Conservation (phyloP, 2,797 vertebrate genomes). For the Avahi laniger region DNA sequence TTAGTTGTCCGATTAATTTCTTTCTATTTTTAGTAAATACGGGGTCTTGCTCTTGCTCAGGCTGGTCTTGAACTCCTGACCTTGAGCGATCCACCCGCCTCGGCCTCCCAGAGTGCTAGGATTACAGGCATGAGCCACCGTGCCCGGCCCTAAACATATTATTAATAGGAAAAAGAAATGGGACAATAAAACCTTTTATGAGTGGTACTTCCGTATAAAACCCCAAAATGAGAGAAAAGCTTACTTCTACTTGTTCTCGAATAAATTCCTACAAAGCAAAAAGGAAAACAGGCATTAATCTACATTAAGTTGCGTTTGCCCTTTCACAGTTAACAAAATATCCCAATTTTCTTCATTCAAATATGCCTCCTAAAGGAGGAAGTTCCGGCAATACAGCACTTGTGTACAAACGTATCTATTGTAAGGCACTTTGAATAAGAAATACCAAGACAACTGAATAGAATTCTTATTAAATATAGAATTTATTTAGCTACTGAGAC, state of each 20-base stretch:
- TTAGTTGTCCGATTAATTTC: no score
- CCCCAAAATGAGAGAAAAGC: constrained; percentile 48
- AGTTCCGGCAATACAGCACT: not conserved
- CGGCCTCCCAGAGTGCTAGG: no score
- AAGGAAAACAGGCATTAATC: constrained; percentile 53
- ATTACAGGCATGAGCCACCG: no score
- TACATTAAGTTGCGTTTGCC: not conserved
- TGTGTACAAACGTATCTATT: not conserved
- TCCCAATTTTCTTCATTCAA: constrained; percentile 28
- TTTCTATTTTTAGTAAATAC: no score
- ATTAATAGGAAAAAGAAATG: constrained; percentile 55
- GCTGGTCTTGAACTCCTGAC: no score
- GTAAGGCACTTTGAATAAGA: not conserved
- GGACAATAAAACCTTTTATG: not conserved
- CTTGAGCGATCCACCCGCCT: no score
- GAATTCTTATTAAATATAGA: not conserved
- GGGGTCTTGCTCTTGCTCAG: no score
- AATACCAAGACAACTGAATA: not conserved
- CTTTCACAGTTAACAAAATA: constrained; percentile 27
- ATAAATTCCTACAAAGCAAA: constrained; percentile 92
- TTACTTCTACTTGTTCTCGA: constrained; percentile 95
- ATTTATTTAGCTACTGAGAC: not conserved
- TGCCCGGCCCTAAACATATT: constrained; percentile 14
- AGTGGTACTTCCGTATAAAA: not conserved
- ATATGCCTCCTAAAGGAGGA: not conserved